Conservation (phyloP, 2,113 vertebrate species). For the Pseudorhombus dupliciocellatus region DNA sequence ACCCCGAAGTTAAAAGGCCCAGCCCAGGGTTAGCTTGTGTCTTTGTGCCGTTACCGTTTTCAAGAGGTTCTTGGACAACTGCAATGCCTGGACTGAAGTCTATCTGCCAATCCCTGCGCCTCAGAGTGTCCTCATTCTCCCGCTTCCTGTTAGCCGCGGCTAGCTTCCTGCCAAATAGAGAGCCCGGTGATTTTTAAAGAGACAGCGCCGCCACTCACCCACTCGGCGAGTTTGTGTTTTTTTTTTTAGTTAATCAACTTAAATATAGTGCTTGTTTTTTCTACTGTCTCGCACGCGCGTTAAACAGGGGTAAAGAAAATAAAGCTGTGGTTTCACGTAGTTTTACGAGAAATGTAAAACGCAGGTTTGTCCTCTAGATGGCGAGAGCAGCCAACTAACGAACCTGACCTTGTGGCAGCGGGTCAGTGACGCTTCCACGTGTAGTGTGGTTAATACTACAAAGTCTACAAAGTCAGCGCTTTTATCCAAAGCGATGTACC, state of each 20-base stretch:
- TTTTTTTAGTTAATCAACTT: background rate
- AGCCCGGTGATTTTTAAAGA: slow-evolving; percentile 56
- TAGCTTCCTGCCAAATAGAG: slow-evolving; percentile 76
- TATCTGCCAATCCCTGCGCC: slow-evolving; percentile 56
- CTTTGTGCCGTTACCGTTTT: slow-evolving; percentile 45
- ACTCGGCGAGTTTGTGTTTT: background rate
- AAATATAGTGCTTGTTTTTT: fast-evolving
- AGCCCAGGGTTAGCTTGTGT: background rate
- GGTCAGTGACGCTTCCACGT: background rate
- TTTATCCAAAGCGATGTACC: too few relatives aligned
- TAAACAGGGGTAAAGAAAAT: background rate
- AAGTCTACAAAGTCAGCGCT: too few relatives aligned
- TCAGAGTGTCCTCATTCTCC: slow-evolving; percentile 50
- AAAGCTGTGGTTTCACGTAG: background rate
- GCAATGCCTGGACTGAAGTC: slow-evolving; percentile 10
- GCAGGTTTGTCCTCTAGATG: background rate
- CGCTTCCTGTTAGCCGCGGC: slow-evolving; percentile 56
- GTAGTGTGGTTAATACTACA: too few relatives aligned
- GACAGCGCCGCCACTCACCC: background rate
- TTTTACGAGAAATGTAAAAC: background rate
- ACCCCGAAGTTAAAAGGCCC: background rate
- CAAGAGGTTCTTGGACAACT: background rate
- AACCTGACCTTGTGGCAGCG: background rate
- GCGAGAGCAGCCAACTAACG: background rate
- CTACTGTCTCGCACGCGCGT: fast-evolving